phyloP scores from a whole-genome alignment of 2,888 invertebrate species.

The Phyto melanocephala region DNA sequence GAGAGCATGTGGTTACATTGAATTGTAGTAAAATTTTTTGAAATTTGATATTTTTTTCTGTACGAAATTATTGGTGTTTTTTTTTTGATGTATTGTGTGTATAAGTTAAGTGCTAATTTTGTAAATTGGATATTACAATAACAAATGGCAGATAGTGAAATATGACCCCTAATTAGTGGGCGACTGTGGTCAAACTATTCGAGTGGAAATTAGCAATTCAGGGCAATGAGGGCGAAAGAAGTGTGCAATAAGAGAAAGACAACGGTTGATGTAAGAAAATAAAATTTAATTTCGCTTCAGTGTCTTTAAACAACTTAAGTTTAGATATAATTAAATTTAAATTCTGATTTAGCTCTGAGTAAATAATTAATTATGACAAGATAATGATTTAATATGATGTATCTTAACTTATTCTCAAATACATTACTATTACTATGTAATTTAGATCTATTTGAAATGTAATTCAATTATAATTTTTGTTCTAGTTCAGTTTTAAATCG shows the following conservation, averaged over 20 bases:
- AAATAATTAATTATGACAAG: too few relatives aligned
- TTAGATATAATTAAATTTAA: too few relatives aligned
- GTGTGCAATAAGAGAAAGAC: background rate
- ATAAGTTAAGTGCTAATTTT: conserved; percentile 54
- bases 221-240: background rate
- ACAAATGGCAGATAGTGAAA: conserved; percentile 24
- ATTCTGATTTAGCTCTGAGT: too few relatives aligned
- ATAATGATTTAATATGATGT: too few relatives aligned
- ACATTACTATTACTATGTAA: too few relatives aligned
- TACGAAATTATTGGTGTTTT: too few relatives aligned
- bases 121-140: conserved; percentile 45
- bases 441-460: too few relatives aligned
- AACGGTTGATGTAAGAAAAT: background rate
- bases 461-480: too few relatives aligned
- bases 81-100: conserved; percentile 33
- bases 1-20: conserved; percentile 31
- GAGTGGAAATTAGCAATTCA: background rate
- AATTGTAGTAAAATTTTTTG: conserved; percentile 13
- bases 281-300: too few relatives aligned
- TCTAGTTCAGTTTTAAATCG: background rate
- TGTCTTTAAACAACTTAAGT: too few relatives aligned
- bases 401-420: too few relatives aligned
- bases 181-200: conserved; percentile 32
- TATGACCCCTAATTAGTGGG: conserved; percentile 50
- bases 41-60: conserved; percentile 51